Base-by-base conservation (phyloP, 2,888 invertebrate species). In the Lithosia quadra region DNA sequence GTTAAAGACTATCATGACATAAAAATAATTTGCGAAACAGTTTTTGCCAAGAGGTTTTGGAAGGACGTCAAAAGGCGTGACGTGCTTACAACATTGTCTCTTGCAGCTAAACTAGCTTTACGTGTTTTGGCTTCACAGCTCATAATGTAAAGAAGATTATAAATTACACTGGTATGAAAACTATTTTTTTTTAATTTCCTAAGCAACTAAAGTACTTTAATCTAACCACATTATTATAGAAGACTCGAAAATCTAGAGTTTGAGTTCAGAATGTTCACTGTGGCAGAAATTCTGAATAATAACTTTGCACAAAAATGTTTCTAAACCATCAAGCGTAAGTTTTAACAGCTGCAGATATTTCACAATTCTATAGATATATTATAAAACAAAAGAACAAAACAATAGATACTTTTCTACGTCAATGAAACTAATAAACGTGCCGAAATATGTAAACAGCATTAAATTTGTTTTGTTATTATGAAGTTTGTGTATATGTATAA, bases 41-140 rank as follows among this genome's bases (percentile, higher is more conserved):
- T 88, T 88, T 90, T 84, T 88, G 81, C 86, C 72, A 75, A 81
- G 78, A 72, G 63, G 75, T 78, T 86, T 88, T 81, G 85, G 90
- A 91, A 92, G 91, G 92, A 90, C 90, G 85, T 83, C 84, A 79
- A 77, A 64, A 65, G 85, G 84, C 91, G 90, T 91, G 89, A 91
- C 91, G 88, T 73, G 49, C 73, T 91, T 89, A 85, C 90, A 77
- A 88, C 88, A 89, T 80, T 83, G 77, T 80, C 76, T 73, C 66
- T 77, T 71, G 64, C 34, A 11, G 70, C 61, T 61, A 66, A 67
- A 71, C 68, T 68, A 70, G 59, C 22, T 69, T 24, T 71, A 56
- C 36, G 62, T 71, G 64, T 64, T 69, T 63, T 53, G 61, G 36
- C 56, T 39, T 13, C 34, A 24, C 39, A 53, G 28, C 22, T 63